Conservation (phyloP, 2,113 vertebrate species). For the Syngnathoides biaculeatus region DNA sequence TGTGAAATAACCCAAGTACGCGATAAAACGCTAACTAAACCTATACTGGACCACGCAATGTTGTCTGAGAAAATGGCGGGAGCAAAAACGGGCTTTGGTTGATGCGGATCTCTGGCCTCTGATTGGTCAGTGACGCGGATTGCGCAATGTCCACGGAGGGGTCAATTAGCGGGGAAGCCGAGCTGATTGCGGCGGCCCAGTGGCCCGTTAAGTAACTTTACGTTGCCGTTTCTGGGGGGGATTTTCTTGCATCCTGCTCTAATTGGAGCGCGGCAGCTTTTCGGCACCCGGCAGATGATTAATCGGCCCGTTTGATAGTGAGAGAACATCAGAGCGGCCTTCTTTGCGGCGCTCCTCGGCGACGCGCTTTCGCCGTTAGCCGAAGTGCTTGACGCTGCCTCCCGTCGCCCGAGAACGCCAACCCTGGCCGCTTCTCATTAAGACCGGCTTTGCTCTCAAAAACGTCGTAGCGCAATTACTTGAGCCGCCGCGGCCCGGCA, state of each 20-base stretch:
- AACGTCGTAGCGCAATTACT: conserved; percentile 64
- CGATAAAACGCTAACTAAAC: too few species aligned
- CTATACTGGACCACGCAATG: too few species aligned
- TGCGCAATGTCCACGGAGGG: conserved; percentile 7
- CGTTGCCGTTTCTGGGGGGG: conserved; percentile 28
- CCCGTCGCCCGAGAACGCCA: conserved; percentile 22
- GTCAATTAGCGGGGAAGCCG: conserved; percentile 33
- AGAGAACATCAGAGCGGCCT: conserved; percentile 14
- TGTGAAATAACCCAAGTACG: too few species aligned
- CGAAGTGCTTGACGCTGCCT: conserved; percentile 35
- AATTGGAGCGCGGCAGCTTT: conserved; percentile 52
- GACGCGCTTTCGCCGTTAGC: conserved; percentile 21
- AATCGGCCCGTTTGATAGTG: conserved; percentile 10
- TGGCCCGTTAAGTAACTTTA: conserved; percentile 42
- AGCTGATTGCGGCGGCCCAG: conserved; percentile 14
- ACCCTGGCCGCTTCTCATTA: conserved; percentile 51
- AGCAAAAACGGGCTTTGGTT: too few species aligned
- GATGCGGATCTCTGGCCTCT: too few species aligned
- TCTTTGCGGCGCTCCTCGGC: conserved; percentile 19
- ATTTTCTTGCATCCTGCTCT: conserved; percentile 32
- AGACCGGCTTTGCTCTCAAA: conserved; percentile 42
- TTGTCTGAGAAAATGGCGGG: too few species aligned
- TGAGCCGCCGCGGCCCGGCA: conserved; percentile 45
- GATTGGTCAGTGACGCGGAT: too few species aligned
- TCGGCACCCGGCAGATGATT: conserved; percentile 6